These are phyloP conservation scores for Prunella himalayana DNA, from an alignment of 2,113 vertebrate genomes.

Conservation along the genomic window DNA sequence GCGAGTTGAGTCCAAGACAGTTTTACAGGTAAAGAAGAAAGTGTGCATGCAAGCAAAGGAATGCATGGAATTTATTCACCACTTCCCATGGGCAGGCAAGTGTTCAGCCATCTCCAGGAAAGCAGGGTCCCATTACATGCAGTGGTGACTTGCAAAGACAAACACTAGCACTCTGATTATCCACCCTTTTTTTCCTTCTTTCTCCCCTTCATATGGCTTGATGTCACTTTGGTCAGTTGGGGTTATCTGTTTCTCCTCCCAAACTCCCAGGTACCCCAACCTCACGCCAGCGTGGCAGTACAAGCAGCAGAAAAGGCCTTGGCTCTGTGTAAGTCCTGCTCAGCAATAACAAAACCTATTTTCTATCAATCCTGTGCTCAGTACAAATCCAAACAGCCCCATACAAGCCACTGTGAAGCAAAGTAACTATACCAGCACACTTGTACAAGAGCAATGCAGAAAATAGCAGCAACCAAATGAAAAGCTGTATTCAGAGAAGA, in stretches of 20 bases:
- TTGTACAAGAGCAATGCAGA: neutral
- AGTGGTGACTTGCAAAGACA: neutral
- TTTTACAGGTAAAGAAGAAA: neutral
- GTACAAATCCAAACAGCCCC: neutral
- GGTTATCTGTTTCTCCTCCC: neutral
- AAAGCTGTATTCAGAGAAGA: neutral
- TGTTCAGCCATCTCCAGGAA: neutral
- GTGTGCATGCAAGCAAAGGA: rapidly evolving
- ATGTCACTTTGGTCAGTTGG: neutral
- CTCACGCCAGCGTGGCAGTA: rapidly evolving
- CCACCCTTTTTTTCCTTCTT: neutral
- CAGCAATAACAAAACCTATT: neutral
- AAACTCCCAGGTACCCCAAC: neutral
- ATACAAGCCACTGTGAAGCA: neutral
- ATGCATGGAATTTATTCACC: neutral
- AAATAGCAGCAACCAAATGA: neutral
- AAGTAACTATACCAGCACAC: neutral
- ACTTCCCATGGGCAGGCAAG: neutral
- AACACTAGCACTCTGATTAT: neutral
- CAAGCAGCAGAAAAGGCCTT: rapidly evolving
- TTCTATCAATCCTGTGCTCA: neutral
- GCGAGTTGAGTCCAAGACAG: neutral
- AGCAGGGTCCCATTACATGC: neutral
- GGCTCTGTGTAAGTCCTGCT: neutral
- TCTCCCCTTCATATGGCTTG: no score